These are phyloP conservation scores for Cyanoramphus novaezelandiae DNA, from an alignment of 2,113 vertebrate species.

Conservation along the genomic window DNA sequence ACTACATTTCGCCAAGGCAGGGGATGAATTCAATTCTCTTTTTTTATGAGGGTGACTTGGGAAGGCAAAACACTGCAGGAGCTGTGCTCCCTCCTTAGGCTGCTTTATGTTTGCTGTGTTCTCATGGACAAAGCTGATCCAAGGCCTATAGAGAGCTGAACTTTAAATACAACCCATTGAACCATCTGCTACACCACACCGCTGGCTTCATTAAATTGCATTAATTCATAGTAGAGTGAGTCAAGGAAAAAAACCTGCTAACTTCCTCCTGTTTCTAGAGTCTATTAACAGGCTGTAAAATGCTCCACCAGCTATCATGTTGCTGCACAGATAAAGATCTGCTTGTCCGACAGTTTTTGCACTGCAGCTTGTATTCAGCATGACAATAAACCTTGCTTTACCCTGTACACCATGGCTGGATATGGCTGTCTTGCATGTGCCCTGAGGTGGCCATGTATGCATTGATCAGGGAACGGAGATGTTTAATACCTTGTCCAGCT, in stretches of 20 bases:
- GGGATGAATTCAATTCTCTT: not conserved
- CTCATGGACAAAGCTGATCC: not conserved
- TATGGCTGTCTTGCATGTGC: accelerated
- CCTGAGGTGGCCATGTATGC: not conserved
- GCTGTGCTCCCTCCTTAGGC: not conserved
- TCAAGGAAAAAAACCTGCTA: not conserved
- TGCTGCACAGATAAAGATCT: not conserved
- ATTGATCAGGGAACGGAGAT: not conserved
- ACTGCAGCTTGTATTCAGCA: not conserved
- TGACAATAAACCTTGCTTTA: not conserved
- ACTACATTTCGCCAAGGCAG: not conserved
- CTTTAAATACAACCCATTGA: not conserved
- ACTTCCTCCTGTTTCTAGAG: not conserved
- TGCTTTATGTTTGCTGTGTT: not conserved
- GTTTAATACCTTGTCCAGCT: not conserved
- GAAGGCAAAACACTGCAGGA: not conserved
- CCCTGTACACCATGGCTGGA: accelerated
- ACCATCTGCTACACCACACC: not conserved
- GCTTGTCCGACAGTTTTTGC: not conserved
- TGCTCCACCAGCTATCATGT: not conserved
- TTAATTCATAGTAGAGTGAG: not conserved
- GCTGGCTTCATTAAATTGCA: not conserved
- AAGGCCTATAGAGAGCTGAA: not conserved
- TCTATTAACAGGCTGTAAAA: not conserved
- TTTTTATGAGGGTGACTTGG: not conserved